Percentiles rank a stretch among this genome's conserved stretches.
Evolutionary conservation across 2,888 invertebrate genomes (phyloP).

Genomic region (Biston betularia): DNA sequence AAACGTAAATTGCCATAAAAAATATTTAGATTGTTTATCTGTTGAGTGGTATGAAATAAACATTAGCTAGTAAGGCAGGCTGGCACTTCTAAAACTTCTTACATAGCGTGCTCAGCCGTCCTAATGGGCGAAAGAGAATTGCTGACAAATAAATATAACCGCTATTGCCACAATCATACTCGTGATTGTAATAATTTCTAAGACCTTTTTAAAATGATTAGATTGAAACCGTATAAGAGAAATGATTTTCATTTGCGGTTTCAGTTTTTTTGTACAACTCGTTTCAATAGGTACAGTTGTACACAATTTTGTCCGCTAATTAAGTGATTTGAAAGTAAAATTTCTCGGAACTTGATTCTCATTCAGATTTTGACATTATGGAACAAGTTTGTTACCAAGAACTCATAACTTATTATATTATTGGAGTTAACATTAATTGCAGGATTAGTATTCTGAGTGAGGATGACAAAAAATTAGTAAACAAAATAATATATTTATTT

Average conservation of each 20-base stretch:
- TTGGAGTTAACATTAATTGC: too few relatives aligned
- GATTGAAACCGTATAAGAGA: slow-evolving; percentile 4
- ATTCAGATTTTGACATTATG: too few relatives aligned
- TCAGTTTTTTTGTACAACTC: too few relatives aligned
- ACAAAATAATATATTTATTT: too few relatives aligned
- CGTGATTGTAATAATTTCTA: slow-evolving; percentile 58
- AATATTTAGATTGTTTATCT: slow-evolving; percentile 30
- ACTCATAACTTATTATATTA: too few relatives aligned
- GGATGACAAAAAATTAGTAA: too few relatives aligned
- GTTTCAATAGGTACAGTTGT: too few relatives aligned
- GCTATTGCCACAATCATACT: slow-evolving; percentile 64
- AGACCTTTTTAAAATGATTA: slow-evolving; percentile 32
- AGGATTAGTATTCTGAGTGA: too few relatives aligned
- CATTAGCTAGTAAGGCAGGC: slow-evolving; percentile 19
- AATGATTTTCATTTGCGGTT: neutral
- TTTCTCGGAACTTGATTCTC: neutral
- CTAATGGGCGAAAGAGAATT: slow-evolving; percentile 77
- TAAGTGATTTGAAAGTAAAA: neutral
- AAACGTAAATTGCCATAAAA: slow-evolving; percentile 9
- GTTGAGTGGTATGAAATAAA: slow-evolving; percentile 29
- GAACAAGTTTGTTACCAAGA: too few relatives aligned
- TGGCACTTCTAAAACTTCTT: slow-evolving; percentile 22
- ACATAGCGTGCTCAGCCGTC: slow-evolving; percentile 53
- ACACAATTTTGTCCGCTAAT: neutral
- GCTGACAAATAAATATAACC: slow-evolving; percentile 82